Percentiles rank a stretch among this genome's conserved stretches.
Evolutionary conservation across 2,888 invertebrate species (phyloP).

Genomic region (Xanthia icteritia): DNA sequence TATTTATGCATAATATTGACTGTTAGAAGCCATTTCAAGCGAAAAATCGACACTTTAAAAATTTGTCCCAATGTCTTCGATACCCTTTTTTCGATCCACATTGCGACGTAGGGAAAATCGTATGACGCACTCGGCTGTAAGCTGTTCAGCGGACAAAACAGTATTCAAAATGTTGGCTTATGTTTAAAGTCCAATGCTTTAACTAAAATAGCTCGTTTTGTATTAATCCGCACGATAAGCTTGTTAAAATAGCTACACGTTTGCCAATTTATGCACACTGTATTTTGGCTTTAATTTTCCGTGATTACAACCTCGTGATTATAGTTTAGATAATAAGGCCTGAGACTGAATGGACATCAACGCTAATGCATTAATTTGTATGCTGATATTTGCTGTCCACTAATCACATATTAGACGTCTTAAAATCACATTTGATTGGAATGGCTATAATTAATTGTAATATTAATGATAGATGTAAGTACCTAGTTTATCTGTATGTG

Average conservation of each 20-base stretch:
- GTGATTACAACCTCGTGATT: constrained; percentile 57
- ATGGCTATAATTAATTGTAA: constrained; percentile 12
- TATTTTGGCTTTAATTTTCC: constrained; percentile 62
- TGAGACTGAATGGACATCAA: constrained; percentile 22
- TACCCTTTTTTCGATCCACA: no score
- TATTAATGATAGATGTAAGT: background rate
- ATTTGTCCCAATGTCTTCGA: no score
- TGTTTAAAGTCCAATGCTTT: constrained; percentile 46
- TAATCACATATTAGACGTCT: constrained; percentile 35
- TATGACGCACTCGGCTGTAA: constrained; percentile 34
- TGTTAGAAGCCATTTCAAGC: no score
- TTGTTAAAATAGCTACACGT: constrained; percentile 49
- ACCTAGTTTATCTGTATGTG: no score
- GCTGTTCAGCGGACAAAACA: constrained; percentile 36
- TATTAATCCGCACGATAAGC: constrained; percentile 54
- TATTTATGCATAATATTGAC: no score
- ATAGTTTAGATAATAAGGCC: constrained; percentile 58
- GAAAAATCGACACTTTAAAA: no score
- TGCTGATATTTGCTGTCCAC: constrained; percentile 56
- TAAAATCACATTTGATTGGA: constrained; percentile 39
- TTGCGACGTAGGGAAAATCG: constrained; percentile 32
- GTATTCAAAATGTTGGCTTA: constrained; percentile 40
- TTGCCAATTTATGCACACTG: constrained; percentile 54
- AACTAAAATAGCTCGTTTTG: constrained; percentile 52
- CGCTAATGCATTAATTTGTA: constrained; percentile 59